Evolutionary conservation across 1,140 invertebrate species (phyloP), one percentile per base, ranked within the genome.

Genomic region (Bombus terrestris): DNA sequence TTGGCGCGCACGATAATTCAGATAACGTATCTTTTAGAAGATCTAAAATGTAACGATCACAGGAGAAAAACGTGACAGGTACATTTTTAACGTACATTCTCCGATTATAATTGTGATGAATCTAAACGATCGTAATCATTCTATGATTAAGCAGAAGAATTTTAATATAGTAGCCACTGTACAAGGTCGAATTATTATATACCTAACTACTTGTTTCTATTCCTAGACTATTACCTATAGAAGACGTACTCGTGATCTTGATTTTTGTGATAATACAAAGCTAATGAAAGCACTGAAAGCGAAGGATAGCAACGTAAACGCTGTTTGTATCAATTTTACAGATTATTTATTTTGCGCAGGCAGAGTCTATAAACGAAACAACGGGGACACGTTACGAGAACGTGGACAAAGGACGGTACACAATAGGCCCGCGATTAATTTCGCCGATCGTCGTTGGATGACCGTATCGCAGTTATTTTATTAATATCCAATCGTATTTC

Each of bases 401-500:
- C 35, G 18, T 3, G 25, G 53, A 22, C 35, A 64, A 77, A 41
- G 57, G n/a, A 39, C 25, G 9, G 28, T 28, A 43, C 13, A 69
- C 35, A 39, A 39, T 77, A 41, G 73, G 53, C 57, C 28, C 35
- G 15, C 66, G 82, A 72, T 84, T 84, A 71, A 84, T 84, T 71
- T 71, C 28, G 59, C 32, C 32, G 53, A 57, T 32, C 82, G 25
- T 28, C n/a, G n/a, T 28, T 13, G 74, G 39, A 15, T 22, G 76
- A 84, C 13, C 66, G 66, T 72, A 47, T n/a, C 66, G n/a, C 32
- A 62, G 66, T 84, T 79, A 71, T 84, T 84, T 84, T 79, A 79
- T 84, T 79, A 84, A 84, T 62, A 59, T 84, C 82, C 35, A 84
- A 71, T 84, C 82, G 82, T 47, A 59, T 84, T 59, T 84, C 66